Evolutionary conservation across 2,888 invertebrate genomes (phyloP), one percentile per base, ranked within the genome.

Genomic region (Eupithecia abbreviata): DNA sequence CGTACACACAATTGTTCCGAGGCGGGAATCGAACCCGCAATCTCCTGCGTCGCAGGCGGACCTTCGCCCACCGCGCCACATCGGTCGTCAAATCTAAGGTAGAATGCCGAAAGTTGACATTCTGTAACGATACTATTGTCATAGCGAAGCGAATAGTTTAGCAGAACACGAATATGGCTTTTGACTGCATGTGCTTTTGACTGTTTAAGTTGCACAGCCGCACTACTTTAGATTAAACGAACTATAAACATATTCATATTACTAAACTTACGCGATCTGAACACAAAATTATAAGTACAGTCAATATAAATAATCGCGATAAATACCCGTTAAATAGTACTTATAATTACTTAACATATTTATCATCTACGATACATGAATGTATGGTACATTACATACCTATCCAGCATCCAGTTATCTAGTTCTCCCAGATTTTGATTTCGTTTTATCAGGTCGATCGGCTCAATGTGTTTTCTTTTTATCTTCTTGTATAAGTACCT

Each of bases 401-500:
- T 51, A 51, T 15, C 15, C 5, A 51, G 15, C 51, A 51, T 15
- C 15, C 51, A 51, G 51, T 51, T 15, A 15, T 15, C 15, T 15
- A 51, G 15, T 51, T 51, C 51, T 58, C 9, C n/a, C 7, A 7
- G 55, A n/a, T 55, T 55, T 55, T n/a, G 6, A 55, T 55, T 55
- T 55, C 2, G 7, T 55, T 55, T 55, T n/a, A 55, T n/a, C 55
- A 4, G n/a, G 55, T 55, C n/a, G 55, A 55, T 55, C n/a, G 51
- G 55, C n/a, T n/a, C 15, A 55, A 55, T 55, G 55, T 55, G 55
- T 55, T n/a, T 55, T 55, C 51, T 18, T 58, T 58, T 58, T 58
- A 18, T 18, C 58, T 58, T 58, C 18, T 58, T 18, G n/a, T 51
- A 51, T 6, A 58, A 18, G 18, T 15, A 15, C 55, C 55, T 18